These are phyloP conservation scores for Sebastes miniatus DNA, from an alignment of 2,797 vertebrate species.

Conservation along the genomic window DNA sequence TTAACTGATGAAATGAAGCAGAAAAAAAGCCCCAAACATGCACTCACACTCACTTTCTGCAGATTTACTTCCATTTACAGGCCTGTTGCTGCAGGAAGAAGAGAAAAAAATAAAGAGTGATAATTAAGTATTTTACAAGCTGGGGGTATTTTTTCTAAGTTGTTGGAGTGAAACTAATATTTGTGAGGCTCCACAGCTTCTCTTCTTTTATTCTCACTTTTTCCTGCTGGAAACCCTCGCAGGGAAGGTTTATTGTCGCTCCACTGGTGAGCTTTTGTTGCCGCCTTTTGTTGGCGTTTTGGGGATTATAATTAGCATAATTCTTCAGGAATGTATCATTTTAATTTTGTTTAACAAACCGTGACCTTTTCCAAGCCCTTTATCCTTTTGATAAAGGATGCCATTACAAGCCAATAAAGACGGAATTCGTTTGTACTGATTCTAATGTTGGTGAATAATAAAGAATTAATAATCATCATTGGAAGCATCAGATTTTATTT, in stretches of 20 bases:
- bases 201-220: constrained; percentile 37
- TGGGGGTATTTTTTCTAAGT: constrained; percentile 37
- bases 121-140: constrained; percentile 49
- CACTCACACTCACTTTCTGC: background rate
- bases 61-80: background rate
- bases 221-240: constrained; percentile 24
- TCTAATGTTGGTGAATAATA: constrained; percentile 68
- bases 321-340: constrained; percentile 78
- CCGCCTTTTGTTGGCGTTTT: constrained; percentile 70
- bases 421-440: constrained; percentile 61
- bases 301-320: constrained; percentile 79
- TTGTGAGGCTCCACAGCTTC: constrained; percentile 23
- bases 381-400: constrained; percentile 56
- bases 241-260: constrained; percentile 64
- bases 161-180: constrained; percentile 59
- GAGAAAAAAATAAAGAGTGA: constrained; percentile 10
- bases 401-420: constrained; percentile 73
- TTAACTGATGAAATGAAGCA: background rate
- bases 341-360: constrained; percentile 76
- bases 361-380: constrained; percentile 63
- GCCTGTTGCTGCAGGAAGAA: background rate
- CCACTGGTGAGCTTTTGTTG: constrained; percentile 66
- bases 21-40: background rate
- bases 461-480: constrained; percentile 51
- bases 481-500: constrained; percentile 32